These are phyloP conservation scores for Pteropus alecto DNA, from an alignment of 2,113 vertebrate species.

Conservation along the genomic window DNA sequence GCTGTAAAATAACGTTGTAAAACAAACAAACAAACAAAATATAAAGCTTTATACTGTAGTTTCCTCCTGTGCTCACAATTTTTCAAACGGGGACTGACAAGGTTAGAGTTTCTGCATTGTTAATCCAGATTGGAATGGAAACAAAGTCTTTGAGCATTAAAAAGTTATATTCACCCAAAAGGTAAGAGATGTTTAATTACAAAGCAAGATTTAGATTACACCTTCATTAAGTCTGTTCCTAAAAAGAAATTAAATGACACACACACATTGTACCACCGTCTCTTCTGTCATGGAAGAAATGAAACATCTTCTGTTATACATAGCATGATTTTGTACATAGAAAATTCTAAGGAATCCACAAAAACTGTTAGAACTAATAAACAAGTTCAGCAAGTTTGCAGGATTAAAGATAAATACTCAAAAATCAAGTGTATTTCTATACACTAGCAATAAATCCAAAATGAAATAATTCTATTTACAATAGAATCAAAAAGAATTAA, in stretches of 20 bases:
- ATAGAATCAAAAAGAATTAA: neutral
- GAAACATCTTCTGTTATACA: neutral
- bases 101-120: conserved; percentile 25
- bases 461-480: neutral
- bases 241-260: neutral
- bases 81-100: neutral
- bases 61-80: neutral
- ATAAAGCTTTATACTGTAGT: neutral
- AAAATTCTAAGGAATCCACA: neutral
- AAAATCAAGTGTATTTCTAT: neutral
- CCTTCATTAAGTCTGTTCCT: conserved; percentile 27
- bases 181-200: conserved; percentile 16
- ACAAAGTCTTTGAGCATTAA: conserved; percentile 33
- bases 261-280: neutral
- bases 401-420: neutral
- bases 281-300: neutral
- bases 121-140: neutral
- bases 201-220: conserved; percentile 29
- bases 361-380: neutral
- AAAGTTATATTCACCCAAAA: conserved; percentile 37
- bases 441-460: neutral
- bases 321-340: neutral
- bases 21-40: neutral
- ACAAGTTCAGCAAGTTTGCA: neutral
- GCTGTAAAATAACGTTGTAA: conserved; percentile 31